Percentiles rank a stretch among this genome's conserved stretches.
phyloP scores from a whole-genome alignment of 2,113 vertebrate species.

The Quiscalus mexicanus region DNA sequence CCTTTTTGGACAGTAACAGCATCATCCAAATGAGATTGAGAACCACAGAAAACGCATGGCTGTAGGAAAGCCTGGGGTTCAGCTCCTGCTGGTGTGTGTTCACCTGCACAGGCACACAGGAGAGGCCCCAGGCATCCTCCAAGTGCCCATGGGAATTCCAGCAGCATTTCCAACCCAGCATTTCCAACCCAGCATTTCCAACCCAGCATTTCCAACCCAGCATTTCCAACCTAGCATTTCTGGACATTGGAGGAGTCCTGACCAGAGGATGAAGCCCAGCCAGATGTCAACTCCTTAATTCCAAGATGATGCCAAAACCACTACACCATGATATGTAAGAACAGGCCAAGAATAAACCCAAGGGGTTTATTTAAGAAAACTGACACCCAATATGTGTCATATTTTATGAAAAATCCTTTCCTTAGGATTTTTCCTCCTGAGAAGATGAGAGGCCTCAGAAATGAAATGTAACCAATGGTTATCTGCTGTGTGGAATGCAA shows the following conservation, averaged over 20 bases:
- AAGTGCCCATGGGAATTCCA: not conserved
- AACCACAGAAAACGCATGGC: not conserved
- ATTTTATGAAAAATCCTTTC: too few relatives aligned
- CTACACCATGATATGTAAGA: fast-evolving
- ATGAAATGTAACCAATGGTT: too few relatives aligned
- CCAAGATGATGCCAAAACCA: not conserved
- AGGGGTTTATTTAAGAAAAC: not conserved
- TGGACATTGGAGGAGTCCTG: not conserved
- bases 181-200: not conserved
- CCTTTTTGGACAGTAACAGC: not conserved
- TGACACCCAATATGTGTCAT: too few relatives aligned
- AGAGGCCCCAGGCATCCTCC: not conserved
- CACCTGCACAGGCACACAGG: not conserved
- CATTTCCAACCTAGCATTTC: fast-evolving
- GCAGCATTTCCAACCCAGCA: not conserved
- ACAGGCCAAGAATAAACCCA: not conserved
- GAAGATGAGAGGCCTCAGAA: too few relatives aligned
- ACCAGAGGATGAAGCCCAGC: not conserved
- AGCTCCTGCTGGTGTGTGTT: not conserved
- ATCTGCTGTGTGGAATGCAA: too few relatives aligned
- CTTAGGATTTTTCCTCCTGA: too few relatives aligned
- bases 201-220: not conserved
- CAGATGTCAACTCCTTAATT: fast-evolving
- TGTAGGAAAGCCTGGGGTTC: not conserved
- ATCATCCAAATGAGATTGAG: not conserved